Evolutionary conservation across 2,113 vertebrate genomes (phyloP), one percentile per base, ranked within the genome.

Genomic region (Micronisus gabar): DNA sequence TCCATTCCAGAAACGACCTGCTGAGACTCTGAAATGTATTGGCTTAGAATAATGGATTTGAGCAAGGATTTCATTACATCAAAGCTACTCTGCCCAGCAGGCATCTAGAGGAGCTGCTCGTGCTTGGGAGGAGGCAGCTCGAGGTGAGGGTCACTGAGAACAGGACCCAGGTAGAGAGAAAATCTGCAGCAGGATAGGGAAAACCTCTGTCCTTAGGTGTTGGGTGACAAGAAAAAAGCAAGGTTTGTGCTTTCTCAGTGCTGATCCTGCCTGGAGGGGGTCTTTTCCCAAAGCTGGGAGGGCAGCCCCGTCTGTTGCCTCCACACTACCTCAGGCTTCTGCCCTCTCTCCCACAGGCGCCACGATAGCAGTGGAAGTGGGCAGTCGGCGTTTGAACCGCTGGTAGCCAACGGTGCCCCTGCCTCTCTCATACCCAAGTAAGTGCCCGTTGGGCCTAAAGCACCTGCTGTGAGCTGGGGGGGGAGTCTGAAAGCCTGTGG

Each of bases 401-500:
- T 99, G 36, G 91, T 99, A 52, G 98, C 99, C 90, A 99, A 99
- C 4, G 99, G 99, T 80, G 97, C 98, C 16, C 98, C 98, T 0
- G 98, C 99, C 38, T 98, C 99, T 91, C 98, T 99, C 70, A 97
- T 99, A 86, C 99, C 99, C 48, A 99, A 99, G 99, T 99, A 98
- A 98, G 99, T 99, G 41, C 20, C 19, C 7, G 2, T 0, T 0
- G 0, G 6, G 73, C n/a, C 40, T 59, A 30, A 61, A 80, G 21
- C 38, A 71, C 0, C 29, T 72, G 13, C 21, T 66, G 23, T 13
- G 36, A 45, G 48, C 27, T 62, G 56, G 22, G 65, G 9, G 19
- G 13, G 15, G 38, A 9, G 14, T 65, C 23, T 0, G 10, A 55
- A 85, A 56, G 41, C 11, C 36, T 62, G 7, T 2, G 7, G 22